Base-by-base conservation (phyloP, 2,888 invertebrate species). In the Augochlorella aurata region DNA sequence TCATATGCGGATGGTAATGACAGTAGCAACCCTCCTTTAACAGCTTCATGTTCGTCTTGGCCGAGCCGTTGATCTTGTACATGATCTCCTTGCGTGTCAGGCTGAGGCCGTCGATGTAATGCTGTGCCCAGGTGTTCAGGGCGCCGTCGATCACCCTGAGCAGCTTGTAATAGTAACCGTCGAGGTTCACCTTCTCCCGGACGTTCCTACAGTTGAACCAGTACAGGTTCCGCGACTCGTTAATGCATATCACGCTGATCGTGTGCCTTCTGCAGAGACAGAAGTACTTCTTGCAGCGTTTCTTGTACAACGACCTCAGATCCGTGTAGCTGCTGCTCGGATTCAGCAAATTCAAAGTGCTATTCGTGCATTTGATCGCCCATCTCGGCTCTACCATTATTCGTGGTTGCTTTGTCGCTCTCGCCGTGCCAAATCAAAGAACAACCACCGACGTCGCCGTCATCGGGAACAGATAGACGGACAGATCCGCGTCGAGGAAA, bases 1-100 rank as follows among this genome's bases (percentile, higher is more conserved):
- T 96, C 84, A 97, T 96, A 91, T 97, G 97, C 96, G 97, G 97
- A 94, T 98, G 97, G 90, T 97, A 96, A 93, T 98, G 97, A 87
- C 93, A 93, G 87, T 93, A 93, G 80, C 93, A 93, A 81, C 92
- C 93, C 89, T 92, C 93, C 90, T 93, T 93, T 24, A 93, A 84
- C 5, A 93, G 89, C 90, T 92, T 93, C 93, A 93, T 93, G 85
- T 93, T 93, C 85, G 90, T 92, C 86, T 92, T 91, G 21, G 92
- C 91, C 38, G 92, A 91, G 2, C 93, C 93, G 90, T 93, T 93
- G 75, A 93, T 93, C 88, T 92, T 93, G 87, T 90, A 91, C 92
- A 93, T 93, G 89, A 92, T 92, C 88, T 90, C 92, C 47, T 89
- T 90, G 67, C 90, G 89, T 2, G 90, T 90, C 66, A 91, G 58